Evolutionary conservation across 2,113 vertebrate species (phyloP).

Genomic region (Ictidomys tridecemlineatus): DNA sequence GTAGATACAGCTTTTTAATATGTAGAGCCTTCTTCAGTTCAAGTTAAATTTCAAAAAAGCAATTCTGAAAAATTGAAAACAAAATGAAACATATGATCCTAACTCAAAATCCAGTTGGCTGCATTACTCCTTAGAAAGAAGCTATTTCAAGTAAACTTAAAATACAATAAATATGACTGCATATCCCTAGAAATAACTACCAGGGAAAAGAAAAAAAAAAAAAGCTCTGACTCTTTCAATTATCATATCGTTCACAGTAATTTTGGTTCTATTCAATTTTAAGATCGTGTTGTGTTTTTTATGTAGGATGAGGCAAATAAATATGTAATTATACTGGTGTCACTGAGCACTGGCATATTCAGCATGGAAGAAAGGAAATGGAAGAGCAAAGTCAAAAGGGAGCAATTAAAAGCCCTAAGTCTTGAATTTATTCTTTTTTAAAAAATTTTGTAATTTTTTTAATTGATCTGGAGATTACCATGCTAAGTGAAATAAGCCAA

Average conservation of each 20-base stretch:
- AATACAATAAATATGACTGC: background rate
- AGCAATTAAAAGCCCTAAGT: background rate
- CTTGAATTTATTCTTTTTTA: background rate
- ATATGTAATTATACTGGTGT: background rate
- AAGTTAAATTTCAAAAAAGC: constrained; percentile 27
- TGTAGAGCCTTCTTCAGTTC: background rate
- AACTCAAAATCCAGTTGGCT: background rate
- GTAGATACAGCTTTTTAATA: background rate
- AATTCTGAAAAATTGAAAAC: background rate
- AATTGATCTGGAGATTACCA: too few species aligned
- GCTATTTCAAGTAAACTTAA: background rate
- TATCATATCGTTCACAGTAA: background rate
- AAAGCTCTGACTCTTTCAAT: background rate
- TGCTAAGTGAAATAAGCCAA: too few species aligned
- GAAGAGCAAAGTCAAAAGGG: background rate
- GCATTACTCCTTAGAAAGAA: background rate
- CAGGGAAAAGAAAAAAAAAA: background rate
- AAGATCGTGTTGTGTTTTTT: background rate
- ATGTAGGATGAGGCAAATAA: background rate
- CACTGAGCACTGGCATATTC: background rate
- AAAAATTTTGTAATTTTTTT: too few species aligned
- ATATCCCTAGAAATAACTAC: background rate
- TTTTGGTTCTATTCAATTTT: background rate
- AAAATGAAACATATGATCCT: constrained; percentile 18
- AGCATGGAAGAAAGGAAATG: background rate